Evolutionary conservation across 2,113 vertebrate genomes (phyloP), one percentile per base, ranked within the genome.

Genomic region (Neodontobutis hainanensis): DNA sequence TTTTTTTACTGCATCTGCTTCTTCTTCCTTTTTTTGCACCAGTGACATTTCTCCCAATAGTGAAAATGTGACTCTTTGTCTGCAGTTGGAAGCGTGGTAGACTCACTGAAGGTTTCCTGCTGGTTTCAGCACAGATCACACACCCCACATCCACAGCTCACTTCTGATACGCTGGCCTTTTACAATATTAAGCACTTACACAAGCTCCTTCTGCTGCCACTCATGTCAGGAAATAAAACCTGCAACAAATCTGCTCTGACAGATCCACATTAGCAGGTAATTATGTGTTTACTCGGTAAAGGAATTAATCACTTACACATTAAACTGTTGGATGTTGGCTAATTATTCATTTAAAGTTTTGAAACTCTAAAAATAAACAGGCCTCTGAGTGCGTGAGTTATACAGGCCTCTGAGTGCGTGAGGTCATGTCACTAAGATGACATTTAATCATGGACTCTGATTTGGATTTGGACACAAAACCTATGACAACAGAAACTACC

Each of bases 111-210:
- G 50, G 77, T 67, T 55, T 80, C 89, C 87, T 78, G 83, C 84
- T 88, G 90, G 87, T 69, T 85, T 79, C 72, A 27, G 35, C 74
- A 69, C 75, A 85, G 85, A 86, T 89, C 87, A 86, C 64, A 86
- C 83, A 88, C 88, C 81, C 74, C 65, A 71, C 81, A 81, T 90
- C 79, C 71, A 68, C 81, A 66, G 72, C 75, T 80, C 70, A 57
- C 75, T 85, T 70, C 62, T 36, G 75, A 85, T 84, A 82, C 80
- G 73, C 65, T 65, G 75, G 82, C 70, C 82, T 85, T 83, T 85
- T 90, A 72, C 80, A 85, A 75, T 87, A 85, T 88, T 89, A 85
- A 88, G 72, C 68, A 70, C 38, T 71, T 75, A 84, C 85, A 84
- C 34, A 47, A 58, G 65, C 59, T 73, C 56, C 35, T 70, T n/a